Percentiles rank a stretch among this genome's conserved stretches.
Evolutionary conservation across 2,113 vertebrate genomes (phyloP).

Genomic region (Galbula dea): DNA sequence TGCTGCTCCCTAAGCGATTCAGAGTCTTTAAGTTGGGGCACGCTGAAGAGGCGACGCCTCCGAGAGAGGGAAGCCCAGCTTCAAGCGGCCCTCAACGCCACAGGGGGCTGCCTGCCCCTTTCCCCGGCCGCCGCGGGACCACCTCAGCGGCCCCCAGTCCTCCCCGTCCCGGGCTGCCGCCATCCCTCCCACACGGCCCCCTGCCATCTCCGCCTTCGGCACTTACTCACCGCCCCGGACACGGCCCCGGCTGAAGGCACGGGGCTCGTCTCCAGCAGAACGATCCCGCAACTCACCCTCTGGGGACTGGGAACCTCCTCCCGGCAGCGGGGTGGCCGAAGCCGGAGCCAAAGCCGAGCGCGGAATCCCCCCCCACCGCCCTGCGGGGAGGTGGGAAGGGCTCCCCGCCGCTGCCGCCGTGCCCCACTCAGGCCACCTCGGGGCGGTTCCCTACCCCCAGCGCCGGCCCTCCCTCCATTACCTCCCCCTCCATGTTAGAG

Average conservation of each 20-base stretch:
- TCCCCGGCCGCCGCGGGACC: background rate
- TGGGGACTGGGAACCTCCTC: background rate
- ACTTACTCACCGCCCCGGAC: background rate
- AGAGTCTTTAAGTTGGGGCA: background rate
- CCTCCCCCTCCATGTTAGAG: background rate
- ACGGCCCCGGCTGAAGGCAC: background rate
- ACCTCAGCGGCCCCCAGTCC: background rate
- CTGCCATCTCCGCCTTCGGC: background rate
- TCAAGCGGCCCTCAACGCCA: background rate
- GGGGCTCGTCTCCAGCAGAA: background rate
- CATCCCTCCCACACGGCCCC: background rate
- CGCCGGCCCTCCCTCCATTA: background rate
- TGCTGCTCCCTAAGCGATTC: background rate
- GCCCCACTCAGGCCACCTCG: background rate
- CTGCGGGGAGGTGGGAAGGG: background rate
- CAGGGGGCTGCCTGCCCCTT: background rate
- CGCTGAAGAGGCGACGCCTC: background rate
- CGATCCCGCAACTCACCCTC: background rate
- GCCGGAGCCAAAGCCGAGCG: background rate
- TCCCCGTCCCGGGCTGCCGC: background rate
- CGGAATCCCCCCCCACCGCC: background rate
- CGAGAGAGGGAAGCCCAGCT: background rate
- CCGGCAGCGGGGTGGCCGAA: background rate
- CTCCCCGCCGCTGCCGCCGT: background rate
- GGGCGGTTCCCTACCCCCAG: background rate